Base-by-base conservation (phyloP, 37 sponge, comb jelly and placozoan species). In the Aplysina aerophoba region DNA sequence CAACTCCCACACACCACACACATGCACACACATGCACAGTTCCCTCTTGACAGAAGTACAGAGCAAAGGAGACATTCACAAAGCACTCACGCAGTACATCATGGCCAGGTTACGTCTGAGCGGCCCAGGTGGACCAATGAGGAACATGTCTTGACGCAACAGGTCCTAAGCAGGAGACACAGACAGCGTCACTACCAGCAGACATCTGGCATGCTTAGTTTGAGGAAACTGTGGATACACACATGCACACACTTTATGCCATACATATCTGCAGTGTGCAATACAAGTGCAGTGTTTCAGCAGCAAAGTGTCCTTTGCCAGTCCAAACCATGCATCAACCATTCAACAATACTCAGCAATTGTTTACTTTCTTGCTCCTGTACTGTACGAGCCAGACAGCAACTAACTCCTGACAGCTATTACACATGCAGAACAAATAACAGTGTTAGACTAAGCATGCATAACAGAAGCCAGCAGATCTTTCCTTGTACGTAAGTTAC, bases 131-230 rank as follows among this genome's bases (percentile, higher is more conserved):
- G 82, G 85, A 15, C 97, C 95, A 36, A 97, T 80, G 33, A 97
- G 88, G 65, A 94, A 97, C 89, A 97, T 92, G 80, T 97, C 97
- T 64, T 97, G 97, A 34, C 87, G 83, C 11, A 94, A 67, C 31
- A 65, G 41, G 80, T 94, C 95, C 94, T 96, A 33, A 11, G 39
- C 2, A 21, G 4, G 53, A 79, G 57, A 38, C 5, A 55, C 4
- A 28, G 12, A 27, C 37, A 16, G 33, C 12, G 3, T 36, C 12
- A 36, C 3, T 13, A 73, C 4, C 3, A 12, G 4, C 22, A 36
- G 37, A 13, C 35, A 31, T 22, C 5, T 22, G n/a, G 44, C 19
- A 79, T 33, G 6, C 35, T 12, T 28, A 15, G 11, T 12, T 64
- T 59, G 31, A 33, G 17, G 34, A 4, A 41, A 24, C 55, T n/a